Evolutionary conservation across 2,113 vertebrate species (phyloP).

Genomic region (Ascaphus truei): DNA sequence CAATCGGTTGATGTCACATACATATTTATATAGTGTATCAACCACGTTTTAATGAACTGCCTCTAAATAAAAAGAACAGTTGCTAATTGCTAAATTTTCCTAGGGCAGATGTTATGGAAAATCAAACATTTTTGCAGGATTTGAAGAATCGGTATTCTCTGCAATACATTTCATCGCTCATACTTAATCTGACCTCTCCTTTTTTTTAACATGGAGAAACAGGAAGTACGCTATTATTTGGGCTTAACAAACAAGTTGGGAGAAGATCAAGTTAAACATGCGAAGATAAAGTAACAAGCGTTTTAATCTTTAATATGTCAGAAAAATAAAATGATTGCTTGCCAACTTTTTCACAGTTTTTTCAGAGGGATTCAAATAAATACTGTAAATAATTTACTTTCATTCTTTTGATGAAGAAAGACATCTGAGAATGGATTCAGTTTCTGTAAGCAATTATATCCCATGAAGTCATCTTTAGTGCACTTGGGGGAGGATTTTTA

Average conservation of each 20-base stretch:
- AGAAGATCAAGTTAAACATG: background rate
- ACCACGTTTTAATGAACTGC: too few relatives aligned
- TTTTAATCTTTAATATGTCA: background rate
- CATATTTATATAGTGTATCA: too few relatives aligned
- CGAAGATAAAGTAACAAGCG: background rate
- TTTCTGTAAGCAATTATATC: constrained; percentile 29
- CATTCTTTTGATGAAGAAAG: constrained; percentile 25
- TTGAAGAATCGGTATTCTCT: background rate
- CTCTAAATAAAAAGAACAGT: background rate
- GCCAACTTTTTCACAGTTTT: background rate
- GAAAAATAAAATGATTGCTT: background rate
- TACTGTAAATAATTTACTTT: background rate
- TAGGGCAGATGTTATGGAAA: background rate
- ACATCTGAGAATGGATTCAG: constrained; percentile 7
- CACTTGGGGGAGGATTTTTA: constrained; percentile 25
- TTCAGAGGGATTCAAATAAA: background rate
- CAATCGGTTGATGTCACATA: too few relatives aligned
- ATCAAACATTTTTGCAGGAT: background rate
- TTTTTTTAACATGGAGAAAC: background rate
- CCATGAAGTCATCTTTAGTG: constrained; percentile 13
- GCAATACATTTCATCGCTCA: background rate
- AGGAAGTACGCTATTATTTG: background rate
- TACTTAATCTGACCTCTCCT: background rate
- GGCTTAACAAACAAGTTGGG: background rate
- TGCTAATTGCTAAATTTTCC: background rate